Conservation (phyloP, 2,113 vertebrate genomes). For the Canis aureus region DNA sequence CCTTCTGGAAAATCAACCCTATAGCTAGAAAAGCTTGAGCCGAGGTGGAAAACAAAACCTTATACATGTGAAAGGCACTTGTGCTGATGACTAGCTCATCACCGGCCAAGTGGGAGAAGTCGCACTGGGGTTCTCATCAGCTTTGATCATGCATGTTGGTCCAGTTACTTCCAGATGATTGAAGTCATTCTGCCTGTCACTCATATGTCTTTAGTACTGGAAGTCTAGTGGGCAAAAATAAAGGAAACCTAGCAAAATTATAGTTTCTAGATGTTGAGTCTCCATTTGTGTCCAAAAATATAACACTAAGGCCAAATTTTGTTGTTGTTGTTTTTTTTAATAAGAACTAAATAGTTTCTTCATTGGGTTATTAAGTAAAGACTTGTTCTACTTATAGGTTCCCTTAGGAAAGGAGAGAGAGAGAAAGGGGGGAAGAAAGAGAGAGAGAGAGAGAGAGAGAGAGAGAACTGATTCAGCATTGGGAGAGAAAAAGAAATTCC, state of each 20-base stretch:
- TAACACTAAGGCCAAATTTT: background rate
- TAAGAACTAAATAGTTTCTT: slow-evolving; percentile 35
- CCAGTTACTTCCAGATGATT: background rate
- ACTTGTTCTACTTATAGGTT: slow-evolving; percentile 1
- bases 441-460: background rate
- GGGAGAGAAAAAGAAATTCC: background rate
- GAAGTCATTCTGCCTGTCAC: background rate
- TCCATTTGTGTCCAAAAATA: background rate
- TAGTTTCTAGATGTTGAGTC: background rate
- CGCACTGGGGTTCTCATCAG: fast-evolving
- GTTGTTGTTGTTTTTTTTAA: slow-evolving; percentile 37
- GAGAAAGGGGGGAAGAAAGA: background rate
- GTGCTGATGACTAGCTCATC: background rate
- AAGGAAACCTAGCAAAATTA: background rate
- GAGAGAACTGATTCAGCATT: background rate
- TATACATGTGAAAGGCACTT: background rate
- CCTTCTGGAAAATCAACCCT: background rate
- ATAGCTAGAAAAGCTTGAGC: background rate
- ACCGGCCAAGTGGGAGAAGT: background rate
- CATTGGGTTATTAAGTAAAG: background rate
- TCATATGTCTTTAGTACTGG: background rate
- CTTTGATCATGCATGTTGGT: background rate
- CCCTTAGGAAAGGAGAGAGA: background rate
- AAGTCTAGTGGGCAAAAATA: background rate
- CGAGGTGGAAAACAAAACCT: background rate